These are phyloP conservation scores for Erynnis tages DNA, from an alignment of 2,888 invertebrate species.

Conservation along the genomic window DNA sequence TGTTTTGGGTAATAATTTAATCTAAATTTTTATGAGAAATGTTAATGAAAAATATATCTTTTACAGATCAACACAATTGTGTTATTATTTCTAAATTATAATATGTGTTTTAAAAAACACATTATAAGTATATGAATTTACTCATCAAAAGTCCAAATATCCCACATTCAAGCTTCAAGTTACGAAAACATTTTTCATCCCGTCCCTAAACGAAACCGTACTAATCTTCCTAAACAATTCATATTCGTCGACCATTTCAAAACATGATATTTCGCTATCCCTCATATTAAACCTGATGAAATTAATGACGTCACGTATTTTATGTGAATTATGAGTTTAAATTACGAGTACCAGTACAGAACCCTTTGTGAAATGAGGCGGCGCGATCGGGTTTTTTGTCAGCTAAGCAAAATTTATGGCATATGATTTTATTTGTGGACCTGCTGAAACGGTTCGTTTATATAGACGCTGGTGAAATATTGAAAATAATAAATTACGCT, in stretches of 20 bases:
- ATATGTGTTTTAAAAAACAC: too few species aligned
- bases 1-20: too few species aligned
- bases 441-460: slow-evolving; percentile 27
- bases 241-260: slow-evolving; percentile 16
- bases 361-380: slow-evolving; percentile 24
- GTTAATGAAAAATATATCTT: too few species aligned
- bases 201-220: slow-evolving; percentile 3
- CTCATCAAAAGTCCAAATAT: too few species aligned
- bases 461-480: slow-evolving; percentile 6
- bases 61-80: too few species aligned
- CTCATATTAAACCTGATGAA: slow-evolving; percentile 19
- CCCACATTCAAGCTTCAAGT: neutral
- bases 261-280: slow-evolving; percentile 19
- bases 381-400: slow-evolving; percentile 37
- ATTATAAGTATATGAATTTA: too few species aligned
- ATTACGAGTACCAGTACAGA: slow-evolving; percentile 20
- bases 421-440: slow-evolving; percentile 48
- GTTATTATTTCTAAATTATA: too few species aligned
- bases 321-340: slow-evolving; percentile 15
- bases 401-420: slow-evolving; percentile 44
- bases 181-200: neutral
- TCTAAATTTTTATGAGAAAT: too few species aligned
- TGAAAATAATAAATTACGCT: too few species aligned
- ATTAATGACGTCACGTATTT: slow-evolving; percentile 17
- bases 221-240: slow-evolving; percentile 9